These are phyloP conservation scores for Panulirus ornatus DNA, from an alignment of 1,140 invertebrate species.

Conservation along the genomic window DNA sequence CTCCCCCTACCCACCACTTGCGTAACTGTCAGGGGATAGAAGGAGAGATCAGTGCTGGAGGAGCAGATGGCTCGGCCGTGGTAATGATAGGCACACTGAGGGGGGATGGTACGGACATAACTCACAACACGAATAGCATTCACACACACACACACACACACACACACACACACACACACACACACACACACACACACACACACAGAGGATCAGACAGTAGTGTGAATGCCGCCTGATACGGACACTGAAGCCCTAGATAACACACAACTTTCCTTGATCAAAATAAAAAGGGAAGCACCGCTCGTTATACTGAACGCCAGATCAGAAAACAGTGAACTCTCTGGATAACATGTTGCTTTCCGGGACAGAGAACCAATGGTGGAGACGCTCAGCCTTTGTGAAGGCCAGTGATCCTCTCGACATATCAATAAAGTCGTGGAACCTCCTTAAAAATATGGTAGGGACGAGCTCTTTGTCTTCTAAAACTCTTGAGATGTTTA, in stretches of 20 bases:
- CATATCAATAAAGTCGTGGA: too few relatives aligned
- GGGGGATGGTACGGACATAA: neutral
- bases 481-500: too few relatives aligned
- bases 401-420: too few relatives aligned
- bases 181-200: slow-evolving; percentile 23
- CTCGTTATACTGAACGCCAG: neutral
- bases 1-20: slow-evolving; percentile 32
- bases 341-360: neutral
- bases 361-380: neutral
- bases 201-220: neutral
- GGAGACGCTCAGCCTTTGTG: neutral
- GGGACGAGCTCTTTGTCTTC: neutral
- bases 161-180: slow-evolving; percentile 40
- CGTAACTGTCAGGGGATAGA: slow-evolving; percentile 24
- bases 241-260: neutral
- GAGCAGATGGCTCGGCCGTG: neutral
- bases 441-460: neutral
- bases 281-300: neutral
- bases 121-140: neutral
- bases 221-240: neutral
- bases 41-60: neutral
- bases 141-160: too few relatives aligned
- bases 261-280: neutral
- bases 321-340: neutral
- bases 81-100: neutral